Percentiles rank a stretch among this genome's conserved stretches.
Evolutionary conservation across 2,888 invertebrate species (phyloP).

Genomic region (Oscheius sp.): DNA sequence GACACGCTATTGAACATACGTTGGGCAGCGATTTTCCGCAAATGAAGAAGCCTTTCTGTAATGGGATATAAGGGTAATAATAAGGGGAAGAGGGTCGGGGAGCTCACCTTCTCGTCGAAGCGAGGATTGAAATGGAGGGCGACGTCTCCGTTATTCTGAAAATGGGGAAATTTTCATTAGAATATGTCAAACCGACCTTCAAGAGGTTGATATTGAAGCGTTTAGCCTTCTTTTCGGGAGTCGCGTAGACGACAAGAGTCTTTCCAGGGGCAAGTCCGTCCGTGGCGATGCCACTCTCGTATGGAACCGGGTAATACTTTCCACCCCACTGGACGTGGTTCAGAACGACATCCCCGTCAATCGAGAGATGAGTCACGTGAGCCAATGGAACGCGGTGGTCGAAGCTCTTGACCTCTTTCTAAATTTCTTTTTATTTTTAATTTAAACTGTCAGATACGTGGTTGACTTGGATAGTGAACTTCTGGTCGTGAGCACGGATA

Average conservation of each 20-base stretch:
- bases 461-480: constrained; percentile 61
- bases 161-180: constrained; percentile 12
- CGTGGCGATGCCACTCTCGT: constrained; percentile 62
- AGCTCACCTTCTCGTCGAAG: constrained; percentile 66
- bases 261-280: constrained; percentile 64
- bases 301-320: constrained; percentile 67
- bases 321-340: constrained; percentile 68
- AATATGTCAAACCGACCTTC: background rate
- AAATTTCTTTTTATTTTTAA: constrained; percentile 24
- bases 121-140: constrained; percentile 70
- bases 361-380: constrained; percentile 64
- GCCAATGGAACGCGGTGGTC: constrained; percentile 65
- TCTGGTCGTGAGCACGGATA: constrained; percentile 66
- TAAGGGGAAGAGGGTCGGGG: background rate
- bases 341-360: constrained; percentile 63
- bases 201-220: constrained; percentile 47
- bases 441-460: constrained; percentile 43
- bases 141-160: constrained; percentile 65
- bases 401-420: constrained; percentile 64
- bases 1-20: constrained; percentile 47
- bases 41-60: constrained; percentile 51
- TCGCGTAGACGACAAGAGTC: constrained; percentile 60
- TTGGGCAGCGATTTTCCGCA: constrained; percentile 60
- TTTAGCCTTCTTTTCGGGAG: constrained; percentile 68
- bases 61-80: background rate